Evolutionary conservation across 2,797 vertebrate genomes (phyloP).

Genomic region (Dendrocincla tyrannina): DNA sequence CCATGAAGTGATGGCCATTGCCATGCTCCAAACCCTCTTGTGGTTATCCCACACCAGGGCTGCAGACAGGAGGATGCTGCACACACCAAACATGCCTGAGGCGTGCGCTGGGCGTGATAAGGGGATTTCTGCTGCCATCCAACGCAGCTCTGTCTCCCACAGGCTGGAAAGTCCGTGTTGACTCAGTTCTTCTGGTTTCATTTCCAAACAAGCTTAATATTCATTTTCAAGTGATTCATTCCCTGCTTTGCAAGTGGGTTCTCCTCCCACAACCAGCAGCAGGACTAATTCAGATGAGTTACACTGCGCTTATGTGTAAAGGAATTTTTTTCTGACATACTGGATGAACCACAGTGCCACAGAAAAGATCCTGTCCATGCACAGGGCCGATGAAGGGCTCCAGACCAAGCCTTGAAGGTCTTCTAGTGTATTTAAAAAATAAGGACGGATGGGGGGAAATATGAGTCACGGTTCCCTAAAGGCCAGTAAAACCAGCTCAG

Average conservation of each 20-base stretch:
- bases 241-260: conserved; percentile 38
- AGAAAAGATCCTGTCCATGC: background rate
- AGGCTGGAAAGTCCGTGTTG: background rate
- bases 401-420: background rate
- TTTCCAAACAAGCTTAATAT: conserved; percentile 56
- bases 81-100: background rate
- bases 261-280: conserved; percentile 29
- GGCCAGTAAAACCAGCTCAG: background rate
- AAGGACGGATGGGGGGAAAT: background rate
- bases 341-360: background rate
- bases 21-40: background rate
- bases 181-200: background rate
- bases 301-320: background rate
- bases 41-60: background rate
- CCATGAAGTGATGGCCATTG: background rate
- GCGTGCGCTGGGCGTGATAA: background rate
- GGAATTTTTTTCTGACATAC: conserved; percentile 3
- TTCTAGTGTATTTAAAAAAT: background rate
- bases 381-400: background rate
- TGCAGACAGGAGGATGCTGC: conserved; percentile 18
- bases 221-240: conserved; percentile 58
- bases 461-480: background rate
- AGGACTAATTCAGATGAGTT: conserved; percentile 41
- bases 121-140: conserved; percentile 34
- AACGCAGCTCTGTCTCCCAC: background rate